phyloP scores from a whole-genome alignment of 2,113 vertebrate species.

The chimpanzee (Pan troglodytes) region DNA sequence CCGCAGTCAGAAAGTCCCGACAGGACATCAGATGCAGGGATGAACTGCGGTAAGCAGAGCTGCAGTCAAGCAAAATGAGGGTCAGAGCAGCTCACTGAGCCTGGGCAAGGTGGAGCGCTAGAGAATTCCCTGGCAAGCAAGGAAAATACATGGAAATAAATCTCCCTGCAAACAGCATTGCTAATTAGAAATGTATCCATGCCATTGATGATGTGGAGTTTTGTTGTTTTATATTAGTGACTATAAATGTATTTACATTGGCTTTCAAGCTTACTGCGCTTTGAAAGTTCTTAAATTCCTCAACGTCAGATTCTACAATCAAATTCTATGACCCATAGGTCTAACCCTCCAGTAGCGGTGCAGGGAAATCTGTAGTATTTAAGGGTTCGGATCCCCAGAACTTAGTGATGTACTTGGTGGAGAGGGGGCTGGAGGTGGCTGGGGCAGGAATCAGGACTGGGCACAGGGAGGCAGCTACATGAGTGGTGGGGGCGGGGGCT shows the following conservation, averaged over 20 bases:
- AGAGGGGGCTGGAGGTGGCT: not conserved
- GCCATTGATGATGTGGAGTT: not conserved
- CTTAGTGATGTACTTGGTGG: not conserved
- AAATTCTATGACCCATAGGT: not conserved
- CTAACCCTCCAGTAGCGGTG: too few species aligned
- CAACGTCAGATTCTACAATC: not conserved
- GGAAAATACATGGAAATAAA: not conserved
- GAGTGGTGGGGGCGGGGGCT: not conserved
- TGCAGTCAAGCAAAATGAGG: not conserved
- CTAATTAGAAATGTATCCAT: not conserved
- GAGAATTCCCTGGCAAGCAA: not conserved
- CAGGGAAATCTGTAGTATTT: not conserved
- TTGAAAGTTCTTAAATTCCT: not conserved
- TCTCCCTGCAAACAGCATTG: not conserved
- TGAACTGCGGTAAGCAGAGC: too few species aligned
- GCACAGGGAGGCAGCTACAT: not conserved
- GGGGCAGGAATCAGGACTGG: too few species aligned
- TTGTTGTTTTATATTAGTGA: not conserved
- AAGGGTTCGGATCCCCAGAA: not conserved
- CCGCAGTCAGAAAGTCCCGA: not conserved
- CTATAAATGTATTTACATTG: not conserved
- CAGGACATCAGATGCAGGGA: rapidly evolving
- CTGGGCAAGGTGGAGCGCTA: too few species aligned
- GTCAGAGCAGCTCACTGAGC: not conserved
- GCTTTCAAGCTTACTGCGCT: not conserved